Evolutionary conservation across 2,888 invertebrate genomes (phyloP).

Genomic region (Leucania comma): DNA sequence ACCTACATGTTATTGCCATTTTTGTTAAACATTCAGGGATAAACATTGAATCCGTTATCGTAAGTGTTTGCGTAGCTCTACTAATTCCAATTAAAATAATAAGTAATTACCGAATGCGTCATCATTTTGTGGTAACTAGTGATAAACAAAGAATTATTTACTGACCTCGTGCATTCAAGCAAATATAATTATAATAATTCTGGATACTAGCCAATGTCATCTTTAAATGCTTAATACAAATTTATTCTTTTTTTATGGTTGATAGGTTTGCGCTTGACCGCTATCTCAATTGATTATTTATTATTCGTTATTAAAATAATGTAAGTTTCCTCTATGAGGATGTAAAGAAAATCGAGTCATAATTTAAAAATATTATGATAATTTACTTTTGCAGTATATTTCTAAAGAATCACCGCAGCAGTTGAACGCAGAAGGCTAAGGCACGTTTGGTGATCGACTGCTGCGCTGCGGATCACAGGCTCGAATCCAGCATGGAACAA

Average conservation of each 20-base stretch:
- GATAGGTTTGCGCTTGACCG: no score
- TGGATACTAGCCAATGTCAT: conserved; percentile 5
- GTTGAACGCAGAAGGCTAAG: no score
- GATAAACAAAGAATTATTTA: conserved; percentile 27
- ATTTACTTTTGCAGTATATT: no score
- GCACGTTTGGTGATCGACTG: no score
- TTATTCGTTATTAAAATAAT: not conserved
- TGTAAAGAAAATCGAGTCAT: not conserved
- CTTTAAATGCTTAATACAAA: not conserved
- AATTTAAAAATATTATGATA: no score
- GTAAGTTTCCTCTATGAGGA: not conserved
- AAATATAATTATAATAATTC: not conserved
- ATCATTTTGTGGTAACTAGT: conserved; percentile 8
- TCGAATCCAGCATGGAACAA: no score
- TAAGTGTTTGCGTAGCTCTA: conserved; percentile 19
- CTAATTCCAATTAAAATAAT: conserved; percentile 25
- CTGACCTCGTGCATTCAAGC: conserved; percentile 14
- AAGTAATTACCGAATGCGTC: conserved; percentile 15
- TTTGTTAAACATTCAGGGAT: not conserved
- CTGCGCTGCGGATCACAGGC: no score
- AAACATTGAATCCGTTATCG: conserved; percentile 30
- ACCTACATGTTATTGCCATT: conserved; percentile 7
- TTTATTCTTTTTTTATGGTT: no score
- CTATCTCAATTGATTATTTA: no score
- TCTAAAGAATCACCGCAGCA: no score